A percentile compares a stretch with the other conserved stretches of the same genome.
phyloP scores from a whole-genome alignment of 1,140 invertebrate genomes.

The Drosophila nigrodunni region DNA sequence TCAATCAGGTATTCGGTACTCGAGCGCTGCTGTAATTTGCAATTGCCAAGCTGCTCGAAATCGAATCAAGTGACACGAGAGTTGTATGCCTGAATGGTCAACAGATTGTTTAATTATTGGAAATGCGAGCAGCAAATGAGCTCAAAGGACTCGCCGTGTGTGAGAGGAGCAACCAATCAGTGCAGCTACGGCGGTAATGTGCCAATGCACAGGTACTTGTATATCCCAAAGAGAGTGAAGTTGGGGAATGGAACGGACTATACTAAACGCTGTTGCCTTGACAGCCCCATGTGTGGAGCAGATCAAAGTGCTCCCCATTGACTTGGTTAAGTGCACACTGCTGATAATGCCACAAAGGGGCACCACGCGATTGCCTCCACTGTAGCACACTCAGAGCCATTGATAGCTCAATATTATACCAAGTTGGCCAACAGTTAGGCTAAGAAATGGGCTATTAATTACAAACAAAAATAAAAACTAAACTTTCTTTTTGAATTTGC shows the following conservation, averaged over 20 bases:
- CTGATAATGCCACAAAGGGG: slow-evolving; percentile 69
- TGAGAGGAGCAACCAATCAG: slow-evolving; percentile 62
- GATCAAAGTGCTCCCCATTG: slow-evolving; percentile 71
- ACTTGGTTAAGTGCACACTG: slow-evolving; percentile 66
- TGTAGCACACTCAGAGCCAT: not conserved
- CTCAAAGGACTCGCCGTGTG: slow-evolving; percentile 49
- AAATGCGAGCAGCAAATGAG: slow-evolving; percentile 57
- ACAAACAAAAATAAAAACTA: no score
- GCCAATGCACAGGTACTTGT: slow-evolving; percentile 48
- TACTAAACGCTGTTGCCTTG: slow-evolving; percentile 13
- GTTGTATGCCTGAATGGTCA: slow-evolving; percentile 37
- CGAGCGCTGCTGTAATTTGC: slow-evolving; percentile 20
- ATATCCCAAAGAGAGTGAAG: not conserved
- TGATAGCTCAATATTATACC: slow-evolving; percentile 21
- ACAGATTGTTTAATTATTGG: slow-evolving; percentile 80
- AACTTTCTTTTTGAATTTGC: no score
- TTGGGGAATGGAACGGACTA: not conserved
- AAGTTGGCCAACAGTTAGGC: slow-evolving; percentile 13
- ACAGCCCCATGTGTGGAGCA: slow-evolving; percentile 37
- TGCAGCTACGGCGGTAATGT: slow-evolving; percentile 69
- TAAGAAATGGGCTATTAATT: no score
- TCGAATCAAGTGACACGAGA: slow-evolving; percentile 38
- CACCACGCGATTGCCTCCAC: not conserved
- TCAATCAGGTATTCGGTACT: not conserved
- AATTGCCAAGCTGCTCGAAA: slow-evolving; percentile 24